Evolutionary conservation across 2,113 vertebrate genomes (phyloP), one percentile per base, ranked within the genome.

Genomic region (Symphodus melops): DNA sequence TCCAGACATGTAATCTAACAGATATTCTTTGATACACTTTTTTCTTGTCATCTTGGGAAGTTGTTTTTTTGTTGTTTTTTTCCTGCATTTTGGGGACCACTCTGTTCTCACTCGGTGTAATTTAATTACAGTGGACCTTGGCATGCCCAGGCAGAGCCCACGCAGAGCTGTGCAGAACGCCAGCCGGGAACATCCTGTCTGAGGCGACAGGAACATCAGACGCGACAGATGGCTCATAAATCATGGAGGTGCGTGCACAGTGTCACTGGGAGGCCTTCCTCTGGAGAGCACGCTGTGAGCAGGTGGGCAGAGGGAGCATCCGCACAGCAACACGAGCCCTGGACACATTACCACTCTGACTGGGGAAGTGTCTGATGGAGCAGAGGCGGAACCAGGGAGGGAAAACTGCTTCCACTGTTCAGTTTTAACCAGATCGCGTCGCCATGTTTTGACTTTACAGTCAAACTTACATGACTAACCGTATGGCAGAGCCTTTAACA

Each of bases 201-300:
- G 73, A 71, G 89, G 81, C 87, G 86, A 90, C 88, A 85, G 91
- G 90, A 94, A 91, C 92, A 94, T 92, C 92, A 92, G 92, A 94
- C 72, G 52, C 70, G 90, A 91, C 94, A 95, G 93, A 95, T 95
- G 94, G 94, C 91, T 93, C 91, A 93, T 93, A 93, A 93, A 93
- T 94, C 92, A 94, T 93, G 89, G 82, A 93, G 83, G 89, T 92
- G 88, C 84, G 73, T 73, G 80, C 74, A 57, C 70, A 52, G 81
- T 68, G 84, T 85, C 75, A 75, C 89, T 69, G 67, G 87, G 88
- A 87, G 87, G 82, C 70, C 87, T 89, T 92, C 79, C 88, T 91
- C 91, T 88, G 77, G 89, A 90, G 90, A 90, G 74, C 70, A 63
- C 76, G 53, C 79, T 54, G 83, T 63, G 85, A 88, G 86, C 84